Evolutionary conservation across 1,140 invertebrate genomes (phyloP), one percentile per base, ranked within the genome.

Genomic region (Neuroterus valhalla): DNA sequence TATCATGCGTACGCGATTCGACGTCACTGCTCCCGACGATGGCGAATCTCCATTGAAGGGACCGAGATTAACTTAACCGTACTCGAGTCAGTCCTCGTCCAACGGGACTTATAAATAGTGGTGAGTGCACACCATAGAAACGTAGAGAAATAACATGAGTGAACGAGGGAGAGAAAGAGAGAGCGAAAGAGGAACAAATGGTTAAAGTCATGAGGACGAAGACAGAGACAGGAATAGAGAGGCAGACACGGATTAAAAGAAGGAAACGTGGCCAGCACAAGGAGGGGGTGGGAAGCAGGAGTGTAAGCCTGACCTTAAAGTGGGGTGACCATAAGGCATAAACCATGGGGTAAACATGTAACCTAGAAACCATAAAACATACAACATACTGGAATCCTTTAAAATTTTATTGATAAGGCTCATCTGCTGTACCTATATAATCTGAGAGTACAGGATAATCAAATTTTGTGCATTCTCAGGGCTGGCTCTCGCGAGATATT

Each of bases 31-130:
- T 15, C 21, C 2, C 23, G 12, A 62, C 26, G 55, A 38, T 62
- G 55, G 26, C 26, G 12, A 62, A 38, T 31, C 55, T 62, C 55
- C 55, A 62, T 17, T 62, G 23, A 62, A 62, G 55, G 55, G 26
- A 23, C 26, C 26, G 26, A 62, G 55, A 62, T 62, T 23, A 62
- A 62, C 55, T 62, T 62, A 62, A 62, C 23, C 55, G 21, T 15
- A 31, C 55, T 62, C 55, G 31, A 62, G 26, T 62, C 55, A 26
- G 26, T 26, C 55, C 55, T 62, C 31, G 70, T 79, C 74, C 66
- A 69, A 45, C 69, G 78, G 75, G 78, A 78, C 68, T 80, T 78
- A 76, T 75, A 79, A 80, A 81, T 74, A 83, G 80, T 70, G 83
- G 79, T 83, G 79, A 83, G 79, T 84, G 72, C 71, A 80, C 76